A percentile compares a stretch with the other conserved stretches of the same genome.
Conservation (phyloP, 2,797 vertebrate genomes). For the Ataeniobius toweri region DNA sequence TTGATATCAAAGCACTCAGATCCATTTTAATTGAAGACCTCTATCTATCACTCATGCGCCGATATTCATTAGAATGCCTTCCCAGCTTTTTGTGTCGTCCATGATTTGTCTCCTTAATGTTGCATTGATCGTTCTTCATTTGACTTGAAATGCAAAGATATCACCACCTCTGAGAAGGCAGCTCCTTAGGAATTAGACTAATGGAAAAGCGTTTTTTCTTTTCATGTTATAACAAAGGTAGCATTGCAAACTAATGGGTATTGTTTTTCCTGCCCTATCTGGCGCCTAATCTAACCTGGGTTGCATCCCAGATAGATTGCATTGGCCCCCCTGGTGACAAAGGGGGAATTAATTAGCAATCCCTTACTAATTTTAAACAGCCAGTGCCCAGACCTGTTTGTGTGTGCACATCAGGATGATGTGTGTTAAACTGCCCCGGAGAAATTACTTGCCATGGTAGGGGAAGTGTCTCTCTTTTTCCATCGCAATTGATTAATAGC, state of each 20-base stretch:
- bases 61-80: constrained; percentile 73
- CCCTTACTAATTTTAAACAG: constrained; percentile 75
- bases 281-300: constrained; percentile 75
- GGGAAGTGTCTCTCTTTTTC: constrained; percentile 56
- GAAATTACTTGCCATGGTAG: constrained; percentile 71
- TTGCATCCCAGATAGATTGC: constrained; percentile 73
- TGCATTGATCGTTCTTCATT: constrained; percentile 77
- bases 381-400: constrained; percentile 67
- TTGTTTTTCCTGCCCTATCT: constrained; percentile 77
- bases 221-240: constrained; percentile 68
- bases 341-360: constrained; percentile 79
- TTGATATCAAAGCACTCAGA: constrained; percentile 54
- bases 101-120: constrained; percentile 72
- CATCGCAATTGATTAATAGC: constrained; percentile 76
- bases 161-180: constrained; percentile 53
- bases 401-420: constrained; percentile 59
- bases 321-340: constrained; percentile 66
- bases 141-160: constrained; percentile 75
- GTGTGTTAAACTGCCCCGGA: constrained; percentile 61
- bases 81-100: constrained; percentile 60
- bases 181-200: constrained; percentile 77
- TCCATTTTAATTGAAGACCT: constrained; percentile 71
- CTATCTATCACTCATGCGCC: constrained; percentile 52
- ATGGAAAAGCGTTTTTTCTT: constrained; percentile 61
- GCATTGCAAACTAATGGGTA: constrained; percentile 74